These are phyloP conservation scores for Panagrolaimus sp. DNA, from an alignment of 1,140 invertebrate genomes.

Conservation along the genomic window DNA sequence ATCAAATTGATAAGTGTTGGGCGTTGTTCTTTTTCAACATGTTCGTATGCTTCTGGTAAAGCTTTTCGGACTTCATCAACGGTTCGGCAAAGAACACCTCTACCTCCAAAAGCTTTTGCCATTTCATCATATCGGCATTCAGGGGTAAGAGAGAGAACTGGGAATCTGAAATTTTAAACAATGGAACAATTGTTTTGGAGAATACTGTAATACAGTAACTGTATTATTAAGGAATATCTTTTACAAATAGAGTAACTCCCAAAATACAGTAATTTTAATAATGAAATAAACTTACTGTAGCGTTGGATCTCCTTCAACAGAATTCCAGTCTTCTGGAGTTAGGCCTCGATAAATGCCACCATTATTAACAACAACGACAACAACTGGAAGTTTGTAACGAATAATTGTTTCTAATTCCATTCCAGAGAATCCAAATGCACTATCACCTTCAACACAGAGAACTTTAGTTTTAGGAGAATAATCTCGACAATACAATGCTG, in stretches of 20 bases:
- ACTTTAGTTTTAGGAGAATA: constrained; percentile 74
- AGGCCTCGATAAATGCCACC: constrained; percentile 86
- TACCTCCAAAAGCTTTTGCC: constrained; percentile 75
- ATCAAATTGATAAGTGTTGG: constrained; percentile 84
- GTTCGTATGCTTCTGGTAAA: constrained; percentile 67
- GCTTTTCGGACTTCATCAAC: constrained; percentile 71
- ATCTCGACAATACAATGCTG: constrained; percentile 79
- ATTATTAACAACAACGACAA: constrained; percentile 88
- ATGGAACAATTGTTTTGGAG: constrained; percentile 14
- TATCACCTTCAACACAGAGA: constrained; percentile 81
- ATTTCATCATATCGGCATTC: constrained; percentile 81
- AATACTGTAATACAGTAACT: no score
- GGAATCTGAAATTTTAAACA: constrained; percentile 68
- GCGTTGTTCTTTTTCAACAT: constrained; percentile 64
- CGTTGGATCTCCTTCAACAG: constrained; percentile 68
- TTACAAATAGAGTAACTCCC: no score
- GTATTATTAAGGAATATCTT: no score
- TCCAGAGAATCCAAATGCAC: constrained; percentile 91
- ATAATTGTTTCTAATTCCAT: constrained; percentile 94
- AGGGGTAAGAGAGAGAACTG: constrained; percentile 72
- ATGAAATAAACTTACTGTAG: constrained; percentile 59
- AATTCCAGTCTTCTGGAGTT: constrained; percentile 70
- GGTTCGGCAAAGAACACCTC: constrained; percentile 73
- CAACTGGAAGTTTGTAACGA: constrained; percentile 83
- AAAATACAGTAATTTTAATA: no score